Evolutionary conservation across 2,113 vertebrate genomes (phyloP).

Genomic region (Chaetodon auriga): DNA sequence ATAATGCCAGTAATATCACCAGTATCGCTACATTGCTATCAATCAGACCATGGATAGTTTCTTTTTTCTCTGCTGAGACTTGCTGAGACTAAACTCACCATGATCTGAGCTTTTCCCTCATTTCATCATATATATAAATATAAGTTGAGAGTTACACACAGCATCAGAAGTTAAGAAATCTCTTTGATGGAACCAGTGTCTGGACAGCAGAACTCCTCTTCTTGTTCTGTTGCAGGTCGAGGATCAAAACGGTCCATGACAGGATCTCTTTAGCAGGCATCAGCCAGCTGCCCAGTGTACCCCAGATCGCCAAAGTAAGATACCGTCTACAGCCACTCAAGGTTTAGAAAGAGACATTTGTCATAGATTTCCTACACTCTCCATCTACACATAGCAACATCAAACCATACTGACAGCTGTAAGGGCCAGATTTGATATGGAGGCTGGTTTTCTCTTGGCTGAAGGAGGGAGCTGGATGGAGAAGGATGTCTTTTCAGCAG

Average conservation of each 20-base stretch:
- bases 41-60: background rate
- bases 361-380: background rate
- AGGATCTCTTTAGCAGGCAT: slow-evolving; percentile 96
- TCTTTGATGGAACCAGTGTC: background rate
- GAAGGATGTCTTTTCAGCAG: background rate
- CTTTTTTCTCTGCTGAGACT: background rate
- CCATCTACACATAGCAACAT: background rate
- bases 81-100: background rate
- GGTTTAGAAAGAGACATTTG: background rate
- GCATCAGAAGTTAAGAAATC: background rate
- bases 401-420: background rate
- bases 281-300: slow-evolving; percentile 93
- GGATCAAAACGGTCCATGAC: slow-evolving; percentile 92
- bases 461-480: background rate
- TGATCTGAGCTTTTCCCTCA: background rate
- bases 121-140: background rate
- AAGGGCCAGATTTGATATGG: background rate
- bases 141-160: background rate
- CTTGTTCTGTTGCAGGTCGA: slow-evolving; percentile 85
- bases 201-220: background rate
- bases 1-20: background rate
- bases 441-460: background rate
- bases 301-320: slow-evolving; percentile 96
- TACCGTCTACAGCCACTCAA: background rate
- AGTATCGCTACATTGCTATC: background rate